Conservation (phyloP, 1,140 invertebrate genomes). For the Samia ricini region DNA sequence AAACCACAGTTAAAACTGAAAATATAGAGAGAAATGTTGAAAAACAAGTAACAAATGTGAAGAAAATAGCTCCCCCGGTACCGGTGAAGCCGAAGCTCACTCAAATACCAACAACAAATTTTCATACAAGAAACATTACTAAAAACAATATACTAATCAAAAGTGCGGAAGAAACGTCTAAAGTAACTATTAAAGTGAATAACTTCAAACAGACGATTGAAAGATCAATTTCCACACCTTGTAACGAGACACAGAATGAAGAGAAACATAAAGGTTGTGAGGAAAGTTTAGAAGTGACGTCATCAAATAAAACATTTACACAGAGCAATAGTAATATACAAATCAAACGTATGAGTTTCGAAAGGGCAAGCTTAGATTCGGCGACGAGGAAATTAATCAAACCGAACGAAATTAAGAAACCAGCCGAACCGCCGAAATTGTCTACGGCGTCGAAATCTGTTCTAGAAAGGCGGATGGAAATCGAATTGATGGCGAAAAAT, state of each 20-base stretch:
- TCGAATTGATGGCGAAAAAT: constrained; percentile 63
- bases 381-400: constrained; percentile 53
- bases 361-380: constrained; percentile 73
- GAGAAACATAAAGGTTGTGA: constrained; percentile 16
- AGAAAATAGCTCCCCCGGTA: constrained; percentile 69
- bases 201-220: constrained; percentile 38
- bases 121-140: constrained; percentile 33
- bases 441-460: constrained; percentile 60
- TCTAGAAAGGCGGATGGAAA: constrained; percentile 70
- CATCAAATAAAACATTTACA: constrained; percentile 16
- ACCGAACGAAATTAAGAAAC: constrained; percentile 28
- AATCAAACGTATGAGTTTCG: constrained; percentile 70
- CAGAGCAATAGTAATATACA: constrained; percentile 58
- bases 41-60: constrained; percentile 25
- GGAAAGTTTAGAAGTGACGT: constrained; percentile 18
- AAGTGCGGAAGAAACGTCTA: constrained; percentile 36
- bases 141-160: constrained; percentile 36
- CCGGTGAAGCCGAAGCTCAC: constrained; percentile 69
- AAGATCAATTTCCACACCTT: constrained; percentile 48
- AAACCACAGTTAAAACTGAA: constrained; percentile 1
- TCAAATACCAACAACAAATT: constrained; percentile 31
- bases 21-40: constrained; percentile 14
- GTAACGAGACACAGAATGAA: constrained; percentile 29
- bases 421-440: constrained; percentile 16
- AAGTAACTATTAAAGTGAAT: constrained; percentile 44